Conservation (phyloP, 2,113 vertebrate species). For the Prietella phreatophila region DNA sequence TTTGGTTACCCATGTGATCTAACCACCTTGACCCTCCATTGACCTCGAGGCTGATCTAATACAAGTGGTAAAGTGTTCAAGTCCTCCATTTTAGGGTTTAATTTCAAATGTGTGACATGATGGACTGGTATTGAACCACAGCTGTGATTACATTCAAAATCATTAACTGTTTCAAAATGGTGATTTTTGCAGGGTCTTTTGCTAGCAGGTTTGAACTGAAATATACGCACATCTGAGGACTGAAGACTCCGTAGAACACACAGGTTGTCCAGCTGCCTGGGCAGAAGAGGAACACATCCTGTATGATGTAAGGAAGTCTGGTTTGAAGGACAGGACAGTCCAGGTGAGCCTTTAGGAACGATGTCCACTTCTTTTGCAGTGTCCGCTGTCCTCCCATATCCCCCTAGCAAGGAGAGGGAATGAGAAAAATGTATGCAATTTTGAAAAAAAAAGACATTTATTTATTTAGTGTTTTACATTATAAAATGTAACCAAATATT, state of each 20-base stretch:
- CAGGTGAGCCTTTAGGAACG: constrained; percentile 76
- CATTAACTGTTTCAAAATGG: no score
- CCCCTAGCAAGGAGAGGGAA: constrained; percentile 59
- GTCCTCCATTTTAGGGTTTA: background rate
- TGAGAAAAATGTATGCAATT: constrained; percentile 5
- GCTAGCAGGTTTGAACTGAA: constrained; percentile 19
- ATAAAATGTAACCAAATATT: background rate
- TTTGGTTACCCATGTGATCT: background rate
- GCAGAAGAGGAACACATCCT: constrained; percentile 74
- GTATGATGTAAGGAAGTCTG: constrained; percentile 72
- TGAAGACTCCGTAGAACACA: constrained; percentile 76
- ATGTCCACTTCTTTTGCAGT: constrained; percentile 77
- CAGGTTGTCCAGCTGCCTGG: constrained; percentile 64
- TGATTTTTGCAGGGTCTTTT: no score
- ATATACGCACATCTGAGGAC: constrained; percentile 71
- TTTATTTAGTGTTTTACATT: background rate
- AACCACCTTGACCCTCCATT: background rate
- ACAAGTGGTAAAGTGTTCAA: background rate
- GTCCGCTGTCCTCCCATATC: constrained; percentile 73
- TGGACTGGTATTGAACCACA: no score
- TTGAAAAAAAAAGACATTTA: background rate
- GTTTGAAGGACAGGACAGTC: constrained; percentile 70
- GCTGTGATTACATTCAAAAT: no score
- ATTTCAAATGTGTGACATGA: no score
- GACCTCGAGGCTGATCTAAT: background rate